A percentile compares a stretch with the other conserved stretches of the same genome.
Evolutionary conservation across 1,140 invertebrate species (phyloP).

Genomic region (Drosophila mauritiana): DNA sequence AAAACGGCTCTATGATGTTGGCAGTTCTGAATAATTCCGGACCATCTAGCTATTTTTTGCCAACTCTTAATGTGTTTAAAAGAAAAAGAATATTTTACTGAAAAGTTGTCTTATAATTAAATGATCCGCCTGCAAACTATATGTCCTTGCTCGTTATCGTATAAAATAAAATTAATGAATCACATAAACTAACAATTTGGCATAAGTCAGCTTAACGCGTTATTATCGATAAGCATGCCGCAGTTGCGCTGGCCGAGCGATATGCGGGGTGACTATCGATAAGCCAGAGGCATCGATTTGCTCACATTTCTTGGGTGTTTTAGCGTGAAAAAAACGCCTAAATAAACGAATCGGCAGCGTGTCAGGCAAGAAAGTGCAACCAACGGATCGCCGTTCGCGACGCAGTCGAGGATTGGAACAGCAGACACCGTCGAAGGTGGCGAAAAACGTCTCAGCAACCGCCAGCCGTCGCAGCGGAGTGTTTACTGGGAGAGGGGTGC

Average conservation of each 20-base stretch:
- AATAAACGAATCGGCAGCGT: slow-evolving; percentile 51
- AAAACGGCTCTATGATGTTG: not conserved
- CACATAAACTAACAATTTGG: no score
- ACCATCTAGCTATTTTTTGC: not conserved
- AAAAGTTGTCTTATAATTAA: no score
- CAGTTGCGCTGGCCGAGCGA: slow-evolving; percentile 13
- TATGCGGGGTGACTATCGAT: slow-evolving; percentile 59
- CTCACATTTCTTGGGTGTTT: slow-evolving; percentile 79
- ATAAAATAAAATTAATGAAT: no score
- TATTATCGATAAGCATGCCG: slow-evolving; percentile 1
- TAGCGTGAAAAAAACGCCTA: slow-evolving; percentile 76
- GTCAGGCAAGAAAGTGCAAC: slow-evolving; percentile 55
- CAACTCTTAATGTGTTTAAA: not conserved
- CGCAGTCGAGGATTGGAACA: slow-evolving; percentile 19
- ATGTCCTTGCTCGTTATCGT: no score
- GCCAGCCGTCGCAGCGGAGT: slow-evolving; percentile 48
- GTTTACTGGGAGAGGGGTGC: slow-evolving; percentile 63
- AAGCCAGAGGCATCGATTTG: slow-evolving; percentile 69
- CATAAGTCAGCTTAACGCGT: no score
- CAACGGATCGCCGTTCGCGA: slow-evolving; percentile 17
- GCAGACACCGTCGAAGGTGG: slow-evolving; percentile 8
- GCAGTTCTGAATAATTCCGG: not conserved
- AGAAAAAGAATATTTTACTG: no score
- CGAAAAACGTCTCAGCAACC: slow-evolving; percentile 14
- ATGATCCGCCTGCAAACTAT: no score